A percentile compares a stretch with the other conserved stretches of the same genome.
Conservation (phyloP, 2,797 vertebrate species). For the Podarcis siculus region DNA sequence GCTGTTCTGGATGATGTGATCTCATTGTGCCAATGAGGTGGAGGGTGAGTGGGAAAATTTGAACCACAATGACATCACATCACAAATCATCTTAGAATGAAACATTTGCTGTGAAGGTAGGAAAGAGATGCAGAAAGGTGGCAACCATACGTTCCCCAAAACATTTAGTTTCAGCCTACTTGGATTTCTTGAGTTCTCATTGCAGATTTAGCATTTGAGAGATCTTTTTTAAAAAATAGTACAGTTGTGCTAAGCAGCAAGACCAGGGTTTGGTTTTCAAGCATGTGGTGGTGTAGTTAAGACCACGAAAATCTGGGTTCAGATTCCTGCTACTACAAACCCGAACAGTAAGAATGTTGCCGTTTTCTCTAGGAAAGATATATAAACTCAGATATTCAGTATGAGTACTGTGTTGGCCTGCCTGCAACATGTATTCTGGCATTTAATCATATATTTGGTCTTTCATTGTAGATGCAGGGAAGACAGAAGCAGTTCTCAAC, state of each 20-base stretch:
- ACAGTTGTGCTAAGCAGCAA: not conserved
- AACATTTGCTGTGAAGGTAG: not conserved
- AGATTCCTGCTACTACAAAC: not conserved
- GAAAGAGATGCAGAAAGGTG: not conserved
- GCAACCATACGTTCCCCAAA: not conserved
- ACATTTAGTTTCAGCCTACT: not conserved
- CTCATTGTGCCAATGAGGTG: not conserved
- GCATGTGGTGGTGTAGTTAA: not conserved
- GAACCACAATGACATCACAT: not conserved
- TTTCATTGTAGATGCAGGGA: conserved; percentile 68
- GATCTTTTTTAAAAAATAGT: not conserved
- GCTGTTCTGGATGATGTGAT: not conserved
- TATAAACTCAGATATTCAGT: not conserved
- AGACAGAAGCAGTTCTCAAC: conserved; percentile 74
- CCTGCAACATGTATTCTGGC: not conserved
- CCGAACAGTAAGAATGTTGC: not conserved
- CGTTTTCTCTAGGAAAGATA: not conserved
- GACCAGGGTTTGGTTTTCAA: not conserved
- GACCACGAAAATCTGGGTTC: not conserved
- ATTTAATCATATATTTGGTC: conserved; percentile 3
- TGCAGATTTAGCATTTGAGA: not conserved
- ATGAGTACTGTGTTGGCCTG: not conserved
- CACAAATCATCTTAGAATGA: not conserved
- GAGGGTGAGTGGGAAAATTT: not conserved
- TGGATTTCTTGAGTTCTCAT: not conserved